Percentiles rank a stretch among this genome's conserved stretches.
Conservation (phyloP, 2,888 invertebrate species). For the Fabriciana adippe region DNA sequence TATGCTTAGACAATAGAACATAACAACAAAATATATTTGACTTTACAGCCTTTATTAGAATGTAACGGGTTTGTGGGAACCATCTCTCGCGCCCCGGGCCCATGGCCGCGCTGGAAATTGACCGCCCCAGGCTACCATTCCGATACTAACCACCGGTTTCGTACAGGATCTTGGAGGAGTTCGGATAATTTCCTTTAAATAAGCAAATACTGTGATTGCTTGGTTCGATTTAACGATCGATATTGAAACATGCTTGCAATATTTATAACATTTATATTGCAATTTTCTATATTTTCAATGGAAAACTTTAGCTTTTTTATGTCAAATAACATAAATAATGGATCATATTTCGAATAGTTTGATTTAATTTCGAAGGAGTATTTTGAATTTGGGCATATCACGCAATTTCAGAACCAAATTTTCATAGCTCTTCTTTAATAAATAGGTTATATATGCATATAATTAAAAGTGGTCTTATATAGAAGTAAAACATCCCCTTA, state of each 20-base stretch:
- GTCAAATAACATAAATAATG: too few relatives aligned
- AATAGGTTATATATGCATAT: too few relatives aligned
- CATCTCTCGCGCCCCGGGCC: conserved; percentile 59
- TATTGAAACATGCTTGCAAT: not conserved
- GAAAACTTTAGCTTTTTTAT: too few relatives aligned
- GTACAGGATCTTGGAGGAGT: conserved; percentile 36
- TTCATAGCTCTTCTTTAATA: too few relatives aligned
- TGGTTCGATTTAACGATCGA: not conserved
- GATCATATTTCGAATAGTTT: too few relatives aligned
- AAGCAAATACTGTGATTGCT: conserved; percentile 24
- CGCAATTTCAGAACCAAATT: too few relatives aligned
- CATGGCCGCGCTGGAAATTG: conserved; percentile 64
- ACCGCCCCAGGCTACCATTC: conserved; percentile 61
- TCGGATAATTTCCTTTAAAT: conserved; percentile 28
- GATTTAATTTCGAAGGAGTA: too few relatives aligned
- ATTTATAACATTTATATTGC: not conserved
- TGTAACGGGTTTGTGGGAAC: conserved; percentile 66
- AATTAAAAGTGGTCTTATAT: too few relatives aligned
- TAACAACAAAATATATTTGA: conserved; percentile 25
- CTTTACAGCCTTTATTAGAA: conserved; percentile 34
- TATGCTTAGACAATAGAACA: conserved; percentile 4
- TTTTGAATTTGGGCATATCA: too few relatives aligned
- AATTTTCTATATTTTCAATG: not conserved
- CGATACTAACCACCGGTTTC: conserved; percentile 63
- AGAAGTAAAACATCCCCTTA: too few relatives aligned